These are phyloP conservation scores for Ernsta delagoae DNA, from an alignment of 2,888 invertebrate genomes.

Conservation along the genomic window DNA sequence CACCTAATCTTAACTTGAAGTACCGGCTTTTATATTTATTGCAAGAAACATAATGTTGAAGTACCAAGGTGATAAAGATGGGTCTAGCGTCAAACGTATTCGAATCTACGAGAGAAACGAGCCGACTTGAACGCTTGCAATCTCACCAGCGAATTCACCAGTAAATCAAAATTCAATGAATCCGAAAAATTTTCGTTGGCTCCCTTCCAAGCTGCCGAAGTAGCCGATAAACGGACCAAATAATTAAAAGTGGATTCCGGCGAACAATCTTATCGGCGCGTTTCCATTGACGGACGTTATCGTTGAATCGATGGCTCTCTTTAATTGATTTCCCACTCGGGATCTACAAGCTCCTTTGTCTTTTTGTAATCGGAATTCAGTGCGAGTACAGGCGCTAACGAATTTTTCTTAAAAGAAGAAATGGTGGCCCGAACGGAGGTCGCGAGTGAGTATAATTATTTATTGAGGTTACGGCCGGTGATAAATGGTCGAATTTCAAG, in stretches of 20 bases:
- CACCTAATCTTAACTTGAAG: too few relatives aligned
- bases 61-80: too few relatives aligned
- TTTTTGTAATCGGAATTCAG: conserved; percentile 77
- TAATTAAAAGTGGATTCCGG: conserved; percentile 50
- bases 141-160: conserved; percentile 7
- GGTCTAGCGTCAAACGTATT: too few relatives aligned
- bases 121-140: background rate
- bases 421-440: conserved; percentile 17
- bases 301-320: conserved; percentile 77
- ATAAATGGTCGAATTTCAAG: conserved; percentile 23
- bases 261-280: conserved; percentile 63
- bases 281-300: conserved; percentile 63
- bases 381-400: conserved; percentile 50
- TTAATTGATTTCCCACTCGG: conserved; percentile 77
- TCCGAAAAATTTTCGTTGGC: conserved; percentile 45
- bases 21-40: too few relatives aligned
- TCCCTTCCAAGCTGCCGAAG: conserved; percentile 21
- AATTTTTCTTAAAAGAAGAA: conserved; percentile 36
- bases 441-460: conserved; percentile 44
- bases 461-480: conserved; percentile 40
- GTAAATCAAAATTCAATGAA: conserved; percentile 13
- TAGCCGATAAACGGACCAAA: conserved; percentile 42
- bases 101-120: background rate
- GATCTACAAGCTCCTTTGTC: conserved; percentile 74
- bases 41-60: too few relatives aligned